Evolutionary conservation across 2,113 vertebrate species (phyloP), one percentile per base, ranked within the genome.

Genomic region (Plestiodon gilberti): DNA sequence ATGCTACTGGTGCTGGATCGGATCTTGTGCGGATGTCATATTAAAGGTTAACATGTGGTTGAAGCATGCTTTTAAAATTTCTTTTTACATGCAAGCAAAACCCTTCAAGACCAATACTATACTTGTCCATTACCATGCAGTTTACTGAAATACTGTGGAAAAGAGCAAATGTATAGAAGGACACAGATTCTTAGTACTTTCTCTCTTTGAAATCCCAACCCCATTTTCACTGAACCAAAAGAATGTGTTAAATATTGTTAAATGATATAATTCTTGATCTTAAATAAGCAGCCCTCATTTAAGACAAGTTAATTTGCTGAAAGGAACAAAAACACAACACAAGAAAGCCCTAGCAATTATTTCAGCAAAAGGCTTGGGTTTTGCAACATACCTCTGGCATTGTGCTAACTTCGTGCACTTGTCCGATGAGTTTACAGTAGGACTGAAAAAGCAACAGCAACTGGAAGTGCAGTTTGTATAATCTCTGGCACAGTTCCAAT

Each of bases 381-480:
- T n/a, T 57, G 38, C 23, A 82, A 96, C 97, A 90, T 96, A 99
- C 99, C 98, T 99, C 98, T 79, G 99, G 99, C 95, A 98, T 98
- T 73, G 98, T 98, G 96, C 98, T 99, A 94, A 99, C 97, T 95
- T 98, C 97, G 0, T 99, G 98, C 85, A 99, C 98, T 95, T 99
- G 98, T 92, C 98, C 98, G 35, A 99, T 99, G 94, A 99, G 98
- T 89, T 99, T 98, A 94, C 98, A 99, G 97, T 99, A 99, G 86
- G 98, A 99, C 92, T 99, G 98, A 96, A 99, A 99, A 93, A 99
- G 98, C 84, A 99, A 96, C 80, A 99, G 97, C 89, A 99, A 97
- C 97, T 99, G 99, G 93, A 99, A 99, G 90, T 99, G 99, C 82
- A 99, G 97, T 90, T 99, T 99, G 96, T 99, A 99, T 83, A 99